Conservation (phyloP, 2,888 invertebrate species). For the Drosophila acutilabella region DNA sequence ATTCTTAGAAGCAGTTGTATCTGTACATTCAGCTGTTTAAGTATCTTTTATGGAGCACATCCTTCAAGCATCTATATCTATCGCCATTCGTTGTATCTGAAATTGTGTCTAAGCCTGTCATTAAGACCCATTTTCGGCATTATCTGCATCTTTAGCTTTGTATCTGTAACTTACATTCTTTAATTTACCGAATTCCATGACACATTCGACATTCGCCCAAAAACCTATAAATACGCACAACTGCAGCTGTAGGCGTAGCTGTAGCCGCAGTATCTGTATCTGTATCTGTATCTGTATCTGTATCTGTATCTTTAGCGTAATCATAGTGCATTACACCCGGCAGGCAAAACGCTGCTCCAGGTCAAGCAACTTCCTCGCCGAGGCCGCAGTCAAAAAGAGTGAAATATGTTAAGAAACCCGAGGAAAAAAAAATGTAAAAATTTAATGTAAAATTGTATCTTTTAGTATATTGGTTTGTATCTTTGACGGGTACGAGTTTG, state of each 20-base stretch:
- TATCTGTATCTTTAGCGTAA: constrained; percentile 24
- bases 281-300: constrained; percentile 4
- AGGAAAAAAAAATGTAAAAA: not conserved
- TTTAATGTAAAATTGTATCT: constrained; percentile 4
- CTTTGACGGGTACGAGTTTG: constrained; percentile 19
- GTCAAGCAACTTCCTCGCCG: constrained; percentile 65
- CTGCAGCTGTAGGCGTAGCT: not conserved
- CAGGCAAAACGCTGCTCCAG: constrained; percentile 4
- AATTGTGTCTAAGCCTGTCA: too few relatives aligned
- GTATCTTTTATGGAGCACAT: not conserved
- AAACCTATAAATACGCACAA: constrained; percentile 60
- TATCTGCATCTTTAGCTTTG: not conserved
- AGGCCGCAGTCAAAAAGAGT: constrained; percentile 35
- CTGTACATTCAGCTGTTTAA: not conserved
- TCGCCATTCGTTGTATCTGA: too few relatives aligned
- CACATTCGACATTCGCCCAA: constrained; percentile 56
- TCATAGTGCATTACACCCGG: constrained; percentile 55
- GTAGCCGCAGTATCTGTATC: not conserved
- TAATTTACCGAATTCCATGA: not conserved
- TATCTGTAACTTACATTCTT: not conserved
- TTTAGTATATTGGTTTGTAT: constrained; percentile 10
- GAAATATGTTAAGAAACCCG: constrained; percentile 13
- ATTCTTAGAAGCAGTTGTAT: not conserved
- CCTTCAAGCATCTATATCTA: too few relatives aligned
- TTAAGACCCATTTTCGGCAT: too few relatives aligned